These are phyloP conservation scores for Thalpophila matura DNA, from an alignment of 2,888 invertebrate genomes.

Conservation along the genomic window DNA sequence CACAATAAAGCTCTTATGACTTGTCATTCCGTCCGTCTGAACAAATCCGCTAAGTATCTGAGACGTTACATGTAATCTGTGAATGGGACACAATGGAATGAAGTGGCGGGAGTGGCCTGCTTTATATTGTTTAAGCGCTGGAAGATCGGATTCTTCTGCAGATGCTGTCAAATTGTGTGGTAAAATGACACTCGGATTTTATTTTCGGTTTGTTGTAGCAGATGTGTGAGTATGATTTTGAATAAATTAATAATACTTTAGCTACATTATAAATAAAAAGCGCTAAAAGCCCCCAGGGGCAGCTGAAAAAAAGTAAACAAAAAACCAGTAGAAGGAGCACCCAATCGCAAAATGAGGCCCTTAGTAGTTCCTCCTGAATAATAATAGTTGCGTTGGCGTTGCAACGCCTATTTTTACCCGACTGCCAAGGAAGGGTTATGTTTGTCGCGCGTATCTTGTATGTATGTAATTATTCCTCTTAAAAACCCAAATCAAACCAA, in stretches of 20 bases:
- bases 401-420: no score
- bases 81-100: conserved; percentile 55
- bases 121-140: conserved; percentile 47
- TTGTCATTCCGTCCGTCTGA: conserved; percentile 63
- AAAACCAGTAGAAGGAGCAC: no score
- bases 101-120: conserved; percentile 57
- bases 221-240: conserved; percentile 23
- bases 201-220: not conserved
- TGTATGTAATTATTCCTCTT: no score
- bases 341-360: no score
- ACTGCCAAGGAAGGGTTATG: no score
- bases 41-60: conserved; percentile 58
- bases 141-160: conserved; percentile 34
- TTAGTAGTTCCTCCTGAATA: no score
- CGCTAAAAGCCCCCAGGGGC: not conserved
- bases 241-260: not conserved
- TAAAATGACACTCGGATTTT: conserved; percentile 30
- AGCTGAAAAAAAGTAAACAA: no score
- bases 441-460: no score
- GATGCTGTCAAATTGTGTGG: conserved; percentile 45
- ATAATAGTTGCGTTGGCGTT: no score
- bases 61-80: conserved; percentile 62
- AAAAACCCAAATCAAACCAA: no score
- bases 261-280: not conserved
- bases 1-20: conserved; percentile 64